Evolutionary conservation across 2,888 invertebrate genomes (phyloP), one percentile per base, ranked within the genome.

Genomic region (Epinotia ramella): DNA sequence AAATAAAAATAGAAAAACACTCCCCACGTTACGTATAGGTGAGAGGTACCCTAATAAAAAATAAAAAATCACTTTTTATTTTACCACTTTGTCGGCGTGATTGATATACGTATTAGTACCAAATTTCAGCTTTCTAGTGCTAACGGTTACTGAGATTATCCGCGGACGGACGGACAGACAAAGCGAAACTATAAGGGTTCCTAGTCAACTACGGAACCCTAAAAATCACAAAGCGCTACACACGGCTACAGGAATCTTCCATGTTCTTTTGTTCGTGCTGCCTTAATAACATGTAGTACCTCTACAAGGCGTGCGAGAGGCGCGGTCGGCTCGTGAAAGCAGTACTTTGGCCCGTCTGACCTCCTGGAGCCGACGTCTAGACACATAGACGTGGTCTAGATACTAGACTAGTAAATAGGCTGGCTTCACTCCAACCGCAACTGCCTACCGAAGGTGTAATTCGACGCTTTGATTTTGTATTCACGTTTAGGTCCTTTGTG

Each of bases 311-410:
- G 86, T 87, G 84, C 84, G 88, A 84, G 74, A 74, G 63, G 68
- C 60, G 69, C 65, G 69, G 86, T 87, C 87, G 87, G 87, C 85
- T 88, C 87, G 91, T 91, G 91, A 92, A 93, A 93, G 91, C 89
- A 83, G 83, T 80, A 81, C 84, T 83, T 83, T 86, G 85, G 86
- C 89, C 86, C 85, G 86, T 73, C 60, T 89, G 92, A 91, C 91
- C 92, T 92, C 91, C 92, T 90, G 91, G 89, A 92, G 86, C 86
- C 86, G 87, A 85, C 87, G 92, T 93, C 93, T 93, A 93, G 93
- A 93, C 93, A 88, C 86, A 86, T 88, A 91, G 88, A 91, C 90
- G 91, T 88, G 90, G 89, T 91, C 89, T 91, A 90, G 89, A 90
- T 89, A 89, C 88, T 88, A 88, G 85, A 83, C 82, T 83, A 84